A percentile compares a stretch with the other conserved stretches of the same genome.
Conservation (phyloP, 2,113 vertebrate genomes). For the Ictalurus punctatus region DNA sequence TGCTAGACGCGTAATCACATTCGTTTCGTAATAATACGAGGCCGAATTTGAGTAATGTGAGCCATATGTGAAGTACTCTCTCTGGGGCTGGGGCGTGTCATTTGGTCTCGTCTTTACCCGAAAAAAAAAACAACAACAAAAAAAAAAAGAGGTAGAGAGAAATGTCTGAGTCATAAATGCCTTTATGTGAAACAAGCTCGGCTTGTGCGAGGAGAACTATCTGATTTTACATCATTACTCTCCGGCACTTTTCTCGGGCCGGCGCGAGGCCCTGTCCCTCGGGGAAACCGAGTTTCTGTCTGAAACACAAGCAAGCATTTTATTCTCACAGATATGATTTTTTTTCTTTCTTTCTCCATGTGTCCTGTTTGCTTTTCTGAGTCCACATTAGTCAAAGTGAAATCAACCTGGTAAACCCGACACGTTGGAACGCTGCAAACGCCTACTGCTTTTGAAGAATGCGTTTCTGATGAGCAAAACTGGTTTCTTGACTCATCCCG, state of each 20-base stretch:
- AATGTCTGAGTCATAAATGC: constrained; percentile 59
- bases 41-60: constrained; percentile 70
- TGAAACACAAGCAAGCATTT: constrained; percentile 62
- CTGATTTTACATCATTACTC: constrained; percentile 61
- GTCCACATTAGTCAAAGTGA: constrained; percentile 56
- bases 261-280: constrained; percentile 39
- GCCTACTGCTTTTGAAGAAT: constrained; percentile 42
- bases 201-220: constrained; percentile 56
- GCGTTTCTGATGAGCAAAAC: not conserved
- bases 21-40: constrained; percentile 76
- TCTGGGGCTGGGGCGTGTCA: constrained; percentile 66
- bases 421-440: constrained; percentile 14
- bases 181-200: constrained; percentile 60
- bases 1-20: constrained; percentile 73
- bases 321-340: constrained; percentile 54
- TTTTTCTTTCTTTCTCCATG: not conserved
- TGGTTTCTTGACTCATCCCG: not conserved
- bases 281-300: constrained; percentile 49
- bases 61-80: constrained; percentile 71
- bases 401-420: constrained; percentile 50
- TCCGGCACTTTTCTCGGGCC: constrained; percentile 43
- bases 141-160: constrained; percentile 13
- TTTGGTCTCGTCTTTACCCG: constrained; percentile 67
- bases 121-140: not conserved
- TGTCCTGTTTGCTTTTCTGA: constrained; percentile 43